Conservation (phyloP, 2,797 vertebrate species). For the Paguma larvata region DNA sequence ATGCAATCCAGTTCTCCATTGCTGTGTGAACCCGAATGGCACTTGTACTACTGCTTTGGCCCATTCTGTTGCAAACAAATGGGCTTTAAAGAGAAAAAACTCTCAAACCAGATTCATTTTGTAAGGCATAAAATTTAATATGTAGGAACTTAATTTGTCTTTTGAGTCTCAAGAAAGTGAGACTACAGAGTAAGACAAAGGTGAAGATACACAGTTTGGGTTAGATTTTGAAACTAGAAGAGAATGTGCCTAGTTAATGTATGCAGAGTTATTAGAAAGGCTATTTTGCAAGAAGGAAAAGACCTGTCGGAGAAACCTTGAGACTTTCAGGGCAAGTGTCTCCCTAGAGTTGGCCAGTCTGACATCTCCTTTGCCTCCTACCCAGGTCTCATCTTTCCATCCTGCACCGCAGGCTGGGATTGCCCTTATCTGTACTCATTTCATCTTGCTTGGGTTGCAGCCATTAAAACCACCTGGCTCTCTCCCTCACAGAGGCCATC, state of each 20-base stretch:
- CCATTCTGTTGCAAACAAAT: not conserved
- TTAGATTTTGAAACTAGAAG: not conserved
- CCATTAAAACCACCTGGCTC: not conserved
- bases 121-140: not conserved
- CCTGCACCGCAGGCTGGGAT: accelerated
- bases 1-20: not conserved
- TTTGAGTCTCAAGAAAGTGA: not conserved
- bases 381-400: not conserved
- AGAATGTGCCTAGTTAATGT: not conserved
- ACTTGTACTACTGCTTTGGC: not conserved
- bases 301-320: not conserved
- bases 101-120: slow-evolving; percentile 14
- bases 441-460: not conserved
- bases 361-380: not conserved
- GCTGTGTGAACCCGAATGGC: not conserved
- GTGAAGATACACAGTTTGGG: not conserved
- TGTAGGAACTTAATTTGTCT: not conserved
- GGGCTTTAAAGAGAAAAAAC: slow-evolving; percentile 36
- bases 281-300: not conserved
- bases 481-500: not conserved
- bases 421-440: not conserved
- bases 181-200: not conserved
- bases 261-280: not conserved
- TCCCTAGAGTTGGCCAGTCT: not conserved
- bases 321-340: not conserved